Base-by-base conservation (phyloP, 1,140 invertebrate species). In the Calephelis virginiensis region DNA sequence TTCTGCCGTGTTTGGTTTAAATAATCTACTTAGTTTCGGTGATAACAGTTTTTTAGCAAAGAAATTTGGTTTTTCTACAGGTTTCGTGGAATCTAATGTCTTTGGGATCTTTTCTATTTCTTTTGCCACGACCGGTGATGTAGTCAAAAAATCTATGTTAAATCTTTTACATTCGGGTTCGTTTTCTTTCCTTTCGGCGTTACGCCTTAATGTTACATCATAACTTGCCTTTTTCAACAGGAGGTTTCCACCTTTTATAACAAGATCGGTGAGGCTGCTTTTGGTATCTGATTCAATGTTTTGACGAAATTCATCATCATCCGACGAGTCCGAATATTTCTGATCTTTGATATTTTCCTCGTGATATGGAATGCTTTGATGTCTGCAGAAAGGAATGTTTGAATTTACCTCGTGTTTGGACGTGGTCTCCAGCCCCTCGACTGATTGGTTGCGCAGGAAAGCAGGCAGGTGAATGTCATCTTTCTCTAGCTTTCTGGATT, bases 401-500 rank as follows among this genome's bases (percentile, higher is more conserved):
- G 75, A 37, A 28, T 85, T 78, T 6, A 75, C 63, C 37, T 82
- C 70, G 63, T 76, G 69, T 64, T 85, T 86, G 66, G 73, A 72
- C 46, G 81, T 69, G 5, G 75, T 85, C 67, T 89, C 82, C n/a
- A 92, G 78, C 0, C 85, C 90, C 61, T 91, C 87, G 5, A 86
- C 85, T 14, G 89, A 91, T 69, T 92, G 91, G 79, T 90, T 91
- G 6, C 91, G 70, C 5, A 90, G 80, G 77, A 90, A 92, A 45
- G 79, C 71, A 11, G 89, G 89, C 6, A 81, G 67, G 10, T 64
- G 37, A 50, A 63, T 9, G 5, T 17, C 14, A 10, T 59, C 45
- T 6, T 78, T 74, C 8, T 76, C 76, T 0, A 83, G 70, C 62
- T 78, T 85, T 37, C 85, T 64, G 0, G 77, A 74, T 73, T 88